phyloP scores from a whole-genome alignment of 92 coral and sea anemone genomes.

The Epizoanthus illoricatus region DNA sequence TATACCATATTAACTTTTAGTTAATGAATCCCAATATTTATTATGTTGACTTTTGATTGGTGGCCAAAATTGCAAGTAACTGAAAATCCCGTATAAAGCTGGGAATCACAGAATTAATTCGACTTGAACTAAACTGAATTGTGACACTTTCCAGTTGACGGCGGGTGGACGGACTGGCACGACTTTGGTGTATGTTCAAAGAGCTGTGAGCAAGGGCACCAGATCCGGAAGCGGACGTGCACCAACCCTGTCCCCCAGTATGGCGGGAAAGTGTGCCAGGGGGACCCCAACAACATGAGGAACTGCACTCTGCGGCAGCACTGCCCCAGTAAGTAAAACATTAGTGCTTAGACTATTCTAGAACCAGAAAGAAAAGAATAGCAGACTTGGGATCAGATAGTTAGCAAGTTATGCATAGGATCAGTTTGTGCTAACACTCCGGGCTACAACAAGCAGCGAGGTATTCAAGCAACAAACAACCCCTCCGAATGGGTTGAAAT shows the following conservation, averaged over 20 bases:
- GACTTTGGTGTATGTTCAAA: not conserved
- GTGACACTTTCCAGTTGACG: slow-evolving; percentile 8
- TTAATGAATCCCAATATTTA: not conserved
- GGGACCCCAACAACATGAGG: not conserved
- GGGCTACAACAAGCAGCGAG: too few species aligned
- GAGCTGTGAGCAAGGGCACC: slow-evolving; percentile 19
- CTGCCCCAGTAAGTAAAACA: slow-evolving; percentile 23
- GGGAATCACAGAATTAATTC: not conserved
- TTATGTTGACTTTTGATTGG: not conserved
- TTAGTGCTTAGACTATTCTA: too few species aligned
- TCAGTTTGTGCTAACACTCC: too few species aligned
- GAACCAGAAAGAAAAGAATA: too few species aligned
- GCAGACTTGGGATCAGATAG: too few species aligned
- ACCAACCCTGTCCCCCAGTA: slow-evolving; percentile 15
- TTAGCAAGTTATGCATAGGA: too few species aligned
- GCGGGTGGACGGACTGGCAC: slow-evolving; percentile 29
- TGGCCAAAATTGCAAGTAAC: not conserved
- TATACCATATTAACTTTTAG: not conserved
- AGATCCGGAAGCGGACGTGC: slow-evolving; percentile 5
- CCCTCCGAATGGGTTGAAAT: too few species aligned
- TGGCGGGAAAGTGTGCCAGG: slow-evolving; percentile 21
- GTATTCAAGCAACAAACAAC: too few species aligned
- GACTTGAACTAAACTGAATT: not conserved
- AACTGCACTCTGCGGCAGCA: not conserved
- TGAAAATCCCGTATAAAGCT: not conserved